Evolutionary conservation across 2,113 vertebrate species (phyloP).

Genomic region (Lasiurus cinereus): DNA sequence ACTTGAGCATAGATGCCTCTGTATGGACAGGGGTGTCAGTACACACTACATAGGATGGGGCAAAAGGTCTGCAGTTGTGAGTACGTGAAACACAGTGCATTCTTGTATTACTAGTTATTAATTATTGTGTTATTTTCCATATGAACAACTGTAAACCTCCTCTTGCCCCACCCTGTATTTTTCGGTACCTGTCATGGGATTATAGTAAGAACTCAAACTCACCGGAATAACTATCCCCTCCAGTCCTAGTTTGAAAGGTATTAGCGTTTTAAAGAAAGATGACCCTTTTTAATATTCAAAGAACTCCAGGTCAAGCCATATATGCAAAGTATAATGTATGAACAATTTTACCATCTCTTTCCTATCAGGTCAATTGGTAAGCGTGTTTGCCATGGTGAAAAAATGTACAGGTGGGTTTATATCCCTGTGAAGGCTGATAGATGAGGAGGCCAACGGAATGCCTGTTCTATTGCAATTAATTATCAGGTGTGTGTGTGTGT

Average conservation of each 20-base stretch:
- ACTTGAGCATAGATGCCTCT: background rate
- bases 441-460: background rate
- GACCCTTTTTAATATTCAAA: background rate
- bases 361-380: background rate
- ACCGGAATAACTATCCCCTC: background rate
- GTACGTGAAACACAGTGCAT: background rate
- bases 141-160: background rate
- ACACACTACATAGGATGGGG: background rate
- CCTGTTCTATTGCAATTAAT: background rate
- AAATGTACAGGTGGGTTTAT: background rate
- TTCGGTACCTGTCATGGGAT: background rate
- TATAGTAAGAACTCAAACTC: background rate
- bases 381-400: background rate
- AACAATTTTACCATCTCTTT: constrained; percentile 33
- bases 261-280: background rate
- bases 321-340: constrained; percentile 7
- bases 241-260: background rate
- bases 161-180: background rate
- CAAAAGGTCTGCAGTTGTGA: background rate
- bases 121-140: no score
- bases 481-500: background rate
- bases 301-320: constrained; percentile 37
- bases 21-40: rapidly evolving
- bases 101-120: background rate
- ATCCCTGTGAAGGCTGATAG: background rate